phyloP scores from a whole-genome alignment of 2,888 invertebrate genomes.

The Plusia festucae region DNA sequence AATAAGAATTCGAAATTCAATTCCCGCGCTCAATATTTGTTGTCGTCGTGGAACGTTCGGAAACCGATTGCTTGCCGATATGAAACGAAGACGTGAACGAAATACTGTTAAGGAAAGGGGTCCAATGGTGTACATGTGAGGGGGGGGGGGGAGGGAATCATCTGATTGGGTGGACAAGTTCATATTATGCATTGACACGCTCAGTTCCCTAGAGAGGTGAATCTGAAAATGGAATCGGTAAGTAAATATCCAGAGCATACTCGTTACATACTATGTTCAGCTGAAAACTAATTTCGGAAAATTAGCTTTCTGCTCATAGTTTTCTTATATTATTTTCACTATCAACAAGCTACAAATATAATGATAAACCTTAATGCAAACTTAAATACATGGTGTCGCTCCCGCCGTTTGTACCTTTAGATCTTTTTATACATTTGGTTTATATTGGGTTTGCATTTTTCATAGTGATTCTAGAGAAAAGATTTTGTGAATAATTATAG shows the following conservation, averaged over 20 bases:
- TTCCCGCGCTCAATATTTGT: slow-evolving; percentile 73
- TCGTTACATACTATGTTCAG: not conserved
- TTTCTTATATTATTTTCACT: too few relatives aligned
- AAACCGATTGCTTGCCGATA: slow-evolving; percentile 67
- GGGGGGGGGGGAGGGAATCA: slow-evolving; percentile 41
- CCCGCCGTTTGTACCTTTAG: too few relatives aligned
- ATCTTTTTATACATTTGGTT: too few relatives aligned
- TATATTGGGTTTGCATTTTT: too few relatives aligned
- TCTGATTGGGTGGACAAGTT: slow-evolving; percentile 49
- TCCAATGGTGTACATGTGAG: slow-evolving; percentile 46
- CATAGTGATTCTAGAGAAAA: too few relatives aligned
- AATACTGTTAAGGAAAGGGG: slow-evolving; percentile 59
- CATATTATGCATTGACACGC: slow-evolving; percentile 55
- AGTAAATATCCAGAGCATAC: slow-evolving; percentile 33
- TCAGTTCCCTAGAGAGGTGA: slow-evolving; percentile 36
- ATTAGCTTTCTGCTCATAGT: too few relatives aligned
- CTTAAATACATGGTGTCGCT: too few relatives aligned
- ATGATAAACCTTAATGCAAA: too few relatives aligned
- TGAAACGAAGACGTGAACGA: slow-evolving; percentile 71
- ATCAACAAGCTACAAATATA: too few relatives aligned
- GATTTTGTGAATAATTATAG: too few relatives aligned
- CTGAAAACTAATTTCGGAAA: not conserved
- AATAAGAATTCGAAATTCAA: slow-evolving; percentile 73
- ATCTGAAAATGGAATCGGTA: slow-evolving; percentile 45
- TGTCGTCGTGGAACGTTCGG: slow-evolving; percentile 64